Percentiles rank a stretch among this genome's conserved stretches.
These are phyloP conservation scores for Agrotis clavis DNA, from an alignment of 2,888 invertebrate genomes.

Conservation along the genomic window DNA sequence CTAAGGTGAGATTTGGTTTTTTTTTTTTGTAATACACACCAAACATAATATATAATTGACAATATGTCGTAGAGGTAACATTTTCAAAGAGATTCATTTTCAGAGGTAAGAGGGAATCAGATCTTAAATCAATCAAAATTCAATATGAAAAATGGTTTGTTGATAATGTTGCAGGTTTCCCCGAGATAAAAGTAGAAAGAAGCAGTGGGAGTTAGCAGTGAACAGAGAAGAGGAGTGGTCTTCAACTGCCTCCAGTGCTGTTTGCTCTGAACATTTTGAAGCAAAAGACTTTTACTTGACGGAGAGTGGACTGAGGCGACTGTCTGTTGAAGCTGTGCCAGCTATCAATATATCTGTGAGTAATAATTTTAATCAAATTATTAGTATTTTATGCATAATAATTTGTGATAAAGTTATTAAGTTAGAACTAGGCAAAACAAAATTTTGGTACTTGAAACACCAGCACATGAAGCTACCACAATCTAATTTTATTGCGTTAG, in stretches of 20 bases:
- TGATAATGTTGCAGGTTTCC: slow-evolving; percentile 77
- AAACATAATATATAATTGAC: too few species aligned
- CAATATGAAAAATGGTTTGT: too few species aligned
- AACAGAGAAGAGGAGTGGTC: slow-evolving; percentile 80
- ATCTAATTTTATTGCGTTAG: too few species aligned
- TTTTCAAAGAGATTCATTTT: not conserved
- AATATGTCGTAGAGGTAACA: too few species aligned
- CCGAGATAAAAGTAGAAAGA: slow-evolving; percentile 75
- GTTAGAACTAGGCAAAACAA: not conserved
- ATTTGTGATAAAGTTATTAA: too few species aligned
- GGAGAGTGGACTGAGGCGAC: slow-evolving; percentile 79
- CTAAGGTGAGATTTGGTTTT: not conserved
- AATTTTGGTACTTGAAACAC: too few species aligned
- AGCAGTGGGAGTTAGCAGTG: slow-evolving; percentile 83
- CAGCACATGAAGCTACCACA: too few species aligned
- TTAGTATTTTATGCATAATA: too few species aligned
- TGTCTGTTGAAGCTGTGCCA: slow-evolving; percentile 80
- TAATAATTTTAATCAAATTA: not conserved
- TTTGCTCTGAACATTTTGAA: slow-evolving; percentile 85
- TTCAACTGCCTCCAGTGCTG: slow-evolving; percentile 80
- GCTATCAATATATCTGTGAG: slow-evolving; percentile 84
- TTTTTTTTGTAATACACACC: not conserved
- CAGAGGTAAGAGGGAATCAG: too few species aligned
- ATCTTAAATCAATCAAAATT: too few species aligned
- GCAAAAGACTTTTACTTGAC: slow-evolving; percentile 82